These are phyloP conservation scores for Fabriciana adippe DNA, from an alignment of 2,888 invertebrate species.

Conservation along the genomic window DNA sequence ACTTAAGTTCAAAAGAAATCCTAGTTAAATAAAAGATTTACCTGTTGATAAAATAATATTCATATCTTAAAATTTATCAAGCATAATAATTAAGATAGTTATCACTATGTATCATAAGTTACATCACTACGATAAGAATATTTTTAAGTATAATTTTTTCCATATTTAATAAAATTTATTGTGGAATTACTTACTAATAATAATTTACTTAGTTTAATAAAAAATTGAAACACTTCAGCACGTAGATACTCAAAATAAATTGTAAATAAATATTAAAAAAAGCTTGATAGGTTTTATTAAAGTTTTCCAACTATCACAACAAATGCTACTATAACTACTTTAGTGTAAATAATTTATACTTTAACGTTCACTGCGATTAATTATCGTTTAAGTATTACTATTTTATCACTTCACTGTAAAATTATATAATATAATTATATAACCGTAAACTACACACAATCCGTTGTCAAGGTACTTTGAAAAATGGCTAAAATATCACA, in stretches of 20 bases:
- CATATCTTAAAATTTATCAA: too few species aligned
- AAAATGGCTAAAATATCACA: constrained; percentile 20
- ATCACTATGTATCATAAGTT: too few species aligned
- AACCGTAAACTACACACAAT: constrained; percentile 26
- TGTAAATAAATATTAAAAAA: too few species aligned
- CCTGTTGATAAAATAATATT: neutral
- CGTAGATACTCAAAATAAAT: too few species aligned
- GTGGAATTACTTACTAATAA: too few species aligned
- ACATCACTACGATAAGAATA: too few species aligned
- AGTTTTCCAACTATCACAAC: neutral
- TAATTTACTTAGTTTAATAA: too few species aligned
- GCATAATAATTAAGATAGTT: too few species aligned
- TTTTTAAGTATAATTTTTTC: too few species aligned
- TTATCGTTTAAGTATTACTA: constrained; percentile 80
- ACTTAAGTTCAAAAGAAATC: neutral
- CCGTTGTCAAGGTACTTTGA: constrained; percentile 5
- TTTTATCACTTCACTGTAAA: constrained; percentile 36
- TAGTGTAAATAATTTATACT: neutral
- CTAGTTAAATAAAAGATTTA: neutral
- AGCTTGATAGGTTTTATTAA: too few species aligned
- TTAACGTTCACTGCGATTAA: neutral
- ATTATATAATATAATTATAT: constrained; percentile 32
- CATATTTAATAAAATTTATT: too few species aligned
- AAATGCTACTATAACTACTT: neutral
- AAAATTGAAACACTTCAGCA: too few species aligned